Evolutionary conservation across 2,888 invertebrate species (phyloP).

Genomic region (Trichogramma dendrolimi): DNA sequence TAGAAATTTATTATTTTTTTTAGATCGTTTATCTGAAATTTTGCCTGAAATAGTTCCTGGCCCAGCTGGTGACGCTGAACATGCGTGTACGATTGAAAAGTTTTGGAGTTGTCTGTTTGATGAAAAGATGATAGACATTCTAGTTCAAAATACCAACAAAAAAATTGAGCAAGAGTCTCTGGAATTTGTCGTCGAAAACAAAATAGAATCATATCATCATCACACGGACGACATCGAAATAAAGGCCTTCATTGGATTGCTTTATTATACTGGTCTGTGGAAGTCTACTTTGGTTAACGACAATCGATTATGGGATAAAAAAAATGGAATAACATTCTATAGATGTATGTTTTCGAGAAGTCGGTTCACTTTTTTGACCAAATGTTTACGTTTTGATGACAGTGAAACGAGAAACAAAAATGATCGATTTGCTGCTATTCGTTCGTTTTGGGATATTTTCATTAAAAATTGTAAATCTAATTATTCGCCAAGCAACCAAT

Average conservation of each 20-base stretch:
- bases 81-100: slow-evolving; percentile 10
- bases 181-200: slow-evolving; percentile 8
- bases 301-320: slow-evolving; percentile 22
- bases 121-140: slow-evolving; percentile 13
- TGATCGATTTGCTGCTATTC: slow-evolving; percentile 28
- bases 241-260: slow-evolving; percentile 21
- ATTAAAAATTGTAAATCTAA: slow-evolving; percentile 18
- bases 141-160: slow-evolving; percentile 24
- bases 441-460: slow-evolving; percentile 27
- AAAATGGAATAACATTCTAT: slow-evolving; percentile 26
- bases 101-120: slow-evolving; percentile 23
- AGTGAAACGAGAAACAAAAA: slow-evolving; percentile 17
- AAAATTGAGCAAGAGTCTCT: slow-evolving; percentile 21
- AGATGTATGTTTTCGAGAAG: slow-evolving; percentile 23
- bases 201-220: slow-evolving; percentile 24
- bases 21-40: too few relatives aligned
- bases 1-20: not conserved
- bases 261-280: slow-evolving; percentile 26
- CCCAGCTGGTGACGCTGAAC: slow-evolving; percentile 9
- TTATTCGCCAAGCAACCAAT: slow-evolving; percentile 29
- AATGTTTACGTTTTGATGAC: slow-evolving; percentile 27
- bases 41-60: slow-evolving; percentile 6
- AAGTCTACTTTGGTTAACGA: slow-evolving; percentile 20
- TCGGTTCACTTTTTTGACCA: slow-evolving; percentile 24
- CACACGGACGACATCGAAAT: slow-evolving; percentile 23